These are phyloP conservation scores for Hartigia nigra DNA, from an alignment of 2,888 invertebrate genomes.

Conservation along the genomic window DNA sequence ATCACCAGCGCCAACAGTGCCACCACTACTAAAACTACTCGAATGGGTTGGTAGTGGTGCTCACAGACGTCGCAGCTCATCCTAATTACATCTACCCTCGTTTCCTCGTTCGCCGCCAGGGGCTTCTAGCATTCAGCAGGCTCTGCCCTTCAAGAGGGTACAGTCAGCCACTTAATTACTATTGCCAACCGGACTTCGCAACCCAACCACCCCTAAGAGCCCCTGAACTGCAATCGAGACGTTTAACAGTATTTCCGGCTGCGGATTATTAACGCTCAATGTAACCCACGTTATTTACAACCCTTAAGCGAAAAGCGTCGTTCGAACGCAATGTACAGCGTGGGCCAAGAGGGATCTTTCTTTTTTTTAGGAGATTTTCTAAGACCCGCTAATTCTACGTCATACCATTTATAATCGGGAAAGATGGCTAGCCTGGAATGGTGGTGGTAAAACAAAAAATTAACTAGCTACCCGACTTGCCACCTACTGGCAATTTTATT, in stretches of 20 bases:
- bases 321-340: neutral
- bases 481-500: slow-evolving; percentile 39
- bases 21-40: neutral
- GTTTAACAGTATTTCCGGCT: slow-evolving; percentile 53
- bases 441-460: slow-evolving; percentile 44
- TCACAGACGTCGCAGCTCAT: slow-evolving; percentile 51
- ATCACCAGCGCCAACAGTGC: neutral
- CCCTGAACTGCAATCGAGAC: slow-evolving; percentile 47
- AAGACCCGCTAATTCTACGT: neutral
- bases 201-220: slow-evolving; percentile 10
- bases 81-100: slow-evolving; percentile 60
- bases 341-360: neutral
- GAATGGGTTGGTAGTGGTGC: neutral
- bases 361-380: neutral
- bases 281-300: neutral
- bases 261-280: slow-evolving; percentile 1
- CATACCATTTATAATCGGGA: neutral
- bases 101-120: slow-evolving; percentile 49
- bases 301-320: neutral
- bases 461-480: slow-evolving; percentile 38
- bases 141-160: slow-evolving; percentile 44
- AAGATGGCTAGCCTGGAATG: neutral
- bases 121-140: slow-evolving; percentile 25
- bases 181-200: slow-evolving; percentile 54
- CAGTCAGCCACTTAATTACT: slow-evolving; percentile 56